Conservation (phyloP, 2,888 invertebrate species). For the Stenodera caucasica region DNA sequence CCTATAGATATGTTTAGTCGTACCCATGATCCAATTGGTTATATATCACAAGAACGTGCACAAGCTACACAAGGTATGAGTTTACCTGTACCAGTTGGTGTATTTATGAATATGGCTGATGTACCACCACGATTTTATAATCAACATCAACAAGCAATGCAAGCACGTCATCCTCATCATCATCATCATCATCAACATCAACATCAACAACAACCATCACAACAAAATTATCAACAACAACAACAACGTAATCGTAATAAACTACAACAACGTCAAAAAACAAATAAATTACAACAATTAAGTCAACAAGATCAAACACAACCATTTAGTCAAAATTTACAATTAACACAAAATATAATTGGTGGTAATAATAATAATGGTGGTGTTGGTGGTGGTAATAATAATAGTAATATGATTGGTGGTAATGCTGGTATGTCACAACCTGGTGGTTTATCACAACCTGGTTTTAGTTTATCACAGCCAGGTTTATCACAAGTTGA, state of each 20-base stretch:
- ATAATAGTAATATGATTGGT: not conserved
- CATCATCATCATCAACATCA: slow-evolving; percentile 35
- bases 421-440: slow-evolving; percentile 64
- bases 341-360: slow-evolving; percentile 67
- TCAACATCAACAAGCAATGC: slow-evolving; percentile 70
- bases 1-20: slow-evolving; percentile 66
- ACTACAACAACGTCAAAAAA: slow-evolving; percentile 29
- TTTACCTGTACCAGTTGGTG: slow-evolving; percentile 90
- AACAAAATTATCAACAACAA: slow-evolving; percentile 41
- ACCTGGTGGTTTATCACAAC: slow-evolving; percentile 67
- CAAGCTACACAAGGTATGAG: slow-evolving; percentile 71
- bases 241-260: slow-evolving; percentile 41
- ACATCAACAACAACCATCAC: slow-evolving; percentile 46
- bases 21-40: slow-evolving; percentile 89
- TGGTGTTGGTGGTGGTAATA: not conserved
- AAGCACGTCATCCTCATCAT: slow-evolving; percentile 58
- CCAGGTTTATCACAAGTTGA: slow-evolving; percentile 73
- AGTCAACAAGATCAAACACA: slow-evolving; percentile 53
- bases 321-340: slow-evolving; percentile 68
- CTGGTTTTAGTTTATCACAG: slow-evolving; percentile 68
- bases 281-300: slow-evolving; percentile 34
- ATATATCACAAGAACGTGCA: slow-evolving; percentile 84
- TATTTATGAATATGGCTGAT: slow-evolving; percentile 89
- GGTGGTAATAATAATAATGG: not conserved
- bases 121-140: slow-evolving; percentile 76